Conservation (phyloP, 2,797 vertebrate genomes). For the Zenarchopterus dispar region DNA sequence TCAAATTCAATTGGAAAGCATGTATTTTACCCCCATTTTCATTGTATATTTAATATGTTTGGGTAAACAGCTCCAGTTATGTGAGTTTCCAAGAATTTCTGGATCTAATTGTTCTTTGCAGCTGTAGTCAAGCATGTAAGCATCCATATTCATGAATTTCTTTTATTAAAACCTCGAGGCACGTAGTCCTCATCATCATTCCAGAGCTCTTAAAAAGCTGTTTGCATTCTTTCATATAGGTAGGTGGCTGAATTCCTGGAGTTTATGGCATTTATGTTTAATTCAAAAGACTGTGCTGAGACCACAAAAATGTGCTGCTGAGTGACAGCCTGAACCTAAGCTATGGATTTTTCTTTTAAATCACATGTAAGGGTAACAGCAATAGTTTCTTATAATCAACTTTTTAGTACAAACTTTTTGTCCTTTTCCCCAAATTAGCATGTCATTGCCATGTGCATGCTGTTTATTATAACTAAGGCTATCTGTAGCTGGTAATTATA, state of each 20-base stretch:
- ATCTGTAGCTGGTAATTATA: neutral
- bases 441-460: too few species aligned
- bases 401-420: neutral
- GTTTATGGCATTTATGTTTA: constrained; percentile 10
- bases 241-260: constrained; percentile 20
- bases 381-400: neutral
- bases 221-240: constrained; percentile 31
- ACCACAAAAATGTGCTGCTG: constrained; percentile 8
- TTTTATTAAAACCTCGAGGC: neutral
- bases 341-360: neutral
- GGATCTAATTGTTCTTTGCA: neutral
- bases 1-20: too few species aligned
- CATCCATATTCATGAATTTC: too few species aligned
- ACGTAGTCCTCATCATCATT: neutral
- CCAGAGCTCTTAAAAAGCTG: constrained; percentile 5
- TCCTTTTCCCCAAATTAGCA: neutral
- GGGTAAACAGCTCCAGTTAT: neutral
- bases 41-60: too few species aligned
- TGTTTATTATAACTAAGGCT: neutral
- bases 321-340: too few species aligned
- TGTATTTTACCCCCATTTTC: too few species aligned
- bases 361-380: neutral
- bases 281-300: constrained; percentile 1
- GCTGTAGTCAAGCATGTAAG: too few species aligned
- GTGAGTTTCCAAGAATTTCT: neutral